Conservation (phyloP, 2,113 vertebrate genomes). For the Leptobrachium ailaonicum region DNA sequence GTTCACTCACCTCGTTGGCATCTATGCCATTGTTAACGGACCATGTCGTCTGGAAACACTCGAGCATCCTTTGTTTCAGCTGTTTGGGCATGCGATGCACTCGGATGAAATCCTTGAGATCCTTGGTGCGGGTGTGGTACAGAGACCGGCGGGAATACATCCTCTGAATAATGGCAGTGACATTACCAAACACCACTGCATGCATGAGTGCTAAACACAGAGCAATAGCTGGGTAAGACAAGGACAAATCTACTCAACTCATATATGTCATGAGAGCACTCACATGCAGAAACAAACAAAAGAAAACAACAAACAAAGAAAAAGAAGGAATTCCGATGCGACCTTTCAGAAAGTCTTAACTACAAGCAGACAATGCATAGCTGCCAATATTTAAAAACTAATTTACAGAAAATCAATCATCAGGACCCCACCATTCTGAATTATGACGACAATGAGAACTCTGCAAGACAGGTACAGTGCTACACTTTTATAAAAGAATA, state of each 20-base stretch:
- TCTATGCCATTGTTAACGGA: conserved; percentile 67
- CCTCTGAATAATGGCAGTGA: conserved; percentile 75
- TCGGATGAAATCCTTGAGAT: conserved; percentile 67
- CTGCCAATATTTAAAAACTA: too few species aligned
- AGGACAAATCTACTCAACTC: not conserved
- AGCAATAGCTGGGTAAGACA: conserved; percentile 11
- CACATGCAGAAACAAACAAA: not conserved
- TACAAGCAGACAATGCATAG: too few species aligned
- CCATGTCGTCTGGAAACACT: conserved; percentile 71
- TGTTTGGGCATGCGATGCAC: conserved; percentile 73
- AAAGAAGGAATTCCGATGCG: not conserved
- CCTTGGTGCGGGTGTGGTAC: conserved; percentile 72
- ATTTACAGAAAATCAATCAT: too few species aligned
- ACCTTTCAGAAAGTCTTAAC: too few species aligned
- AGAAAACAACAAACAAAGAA: not conserved
- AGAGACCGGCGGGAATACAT: conserved; percentile 75
- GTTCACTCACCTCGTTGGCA: conserved; percentile 64
- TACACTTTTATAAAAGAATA: too few species aligned
- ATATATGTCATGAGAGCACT: not conserved
- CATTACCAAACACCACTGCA: conserved; percentile 73
- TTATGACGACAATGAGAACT: too few species aligned
- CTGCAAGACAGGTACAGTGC: too few species aligned
- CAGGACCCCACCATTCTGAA: too few species aligned
- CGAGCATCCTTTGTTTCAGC: conserved; percentile 72
- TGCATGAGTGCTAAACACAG: conserved; percentile 68